phyloP scores from a whole-genome alignment of 2,797 vertebrate species.

The Furcifer pardalis region DNA sequence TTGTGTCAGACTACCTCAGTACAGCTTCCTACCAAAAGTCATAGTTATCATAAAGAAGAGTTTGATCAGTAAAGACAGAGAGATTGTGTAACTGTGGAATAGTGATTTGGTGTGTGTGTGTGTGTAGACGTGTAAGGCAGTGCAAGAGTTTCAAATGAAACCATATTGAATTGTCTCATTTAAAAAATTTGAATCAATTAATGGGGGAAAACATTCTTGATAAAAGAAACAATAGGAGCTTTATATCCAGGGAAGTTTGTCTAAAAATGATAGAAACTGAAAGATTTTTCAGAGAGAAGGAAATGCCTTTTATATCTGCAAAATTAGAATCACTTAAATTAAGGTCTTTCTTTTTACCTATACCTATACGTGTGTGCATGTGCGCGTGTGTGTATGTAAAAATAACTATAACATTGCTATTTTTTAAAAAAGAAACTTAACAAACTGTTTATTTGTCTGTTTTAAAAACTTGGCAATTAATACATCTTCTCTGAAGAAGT shows the following conservation, averaged over 20 bases:
- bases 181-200: not conserved
- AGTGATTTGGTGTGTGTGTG: too few species aligned
- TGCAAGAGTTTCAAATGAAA: not conserved
- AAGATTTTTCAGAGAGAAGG: not conserved
- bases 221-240: too few species aligned
- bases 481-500: too few species aligned
- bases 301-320: not conserved
- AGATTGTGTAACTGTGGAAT: not conserved
- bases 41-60: not conserved
- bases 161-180: not conserved
- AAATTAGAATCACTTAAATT: not conserved
- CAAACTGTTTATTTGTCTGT: too few species aligned
- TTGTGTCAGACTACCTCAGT: not conserved
- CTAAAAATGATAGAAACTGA: not conserved
- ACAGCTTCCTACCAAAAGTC: not conserved
- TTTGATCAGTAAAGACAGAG: not conserved
- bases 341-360: too few species aligned
- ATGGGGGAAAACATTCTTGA: too few species aligned
- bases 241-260: not conserved
- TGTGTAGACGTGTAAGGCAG: not conserved
- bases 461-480: too few species aligned
- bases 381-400: too few species aligned
- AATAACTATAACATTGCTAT: too few species aligned
- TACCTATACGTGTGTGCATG: too few species aligned
- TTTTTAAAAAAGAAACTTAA: too few species aligned